These are phyloP conservation scores for Orthonyx spaldingii DNA, from an alignment of 2,113 vertebrate species.

Conservation along the genomic window DNA sequence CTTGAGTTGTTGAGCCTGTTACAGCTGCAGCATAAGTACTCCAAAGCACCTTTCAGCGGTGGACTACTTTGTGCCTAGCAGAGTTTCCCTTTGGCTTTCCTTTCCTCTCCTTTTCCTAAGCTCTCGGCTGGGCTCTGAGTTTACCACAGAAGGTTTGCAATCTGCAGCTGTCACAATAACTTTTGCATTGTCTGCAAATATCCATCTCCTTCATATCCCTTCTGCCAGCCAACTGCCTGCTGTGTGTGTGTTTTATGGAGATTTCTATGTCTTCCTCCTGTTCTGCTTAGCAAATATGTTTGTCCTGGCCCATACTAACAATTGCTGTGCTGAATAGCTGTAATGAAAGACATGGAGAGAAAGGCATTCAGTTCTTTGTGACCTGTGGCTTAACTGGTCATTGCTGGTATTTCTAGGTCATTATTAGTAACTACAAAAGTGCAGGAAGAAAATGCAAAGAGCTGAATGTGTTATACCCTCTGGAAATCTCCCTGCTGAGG, in stretches of 20 bases:
- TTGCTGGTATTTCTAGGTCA: background rate
- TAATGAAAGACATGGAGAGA: background rate
- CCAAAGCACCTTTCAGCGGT: background rate
- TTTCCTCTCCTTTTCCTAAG: background rate
- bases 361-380: background rate
- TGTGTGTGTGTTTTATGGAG: background rate
- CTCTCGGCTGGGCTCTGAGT: background rate
- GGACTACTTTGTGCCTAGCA: background rate
- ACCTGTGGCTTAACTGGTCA: background rate
- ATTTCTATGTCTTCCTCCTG: background rate
- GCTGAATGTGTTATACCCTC: background rate
- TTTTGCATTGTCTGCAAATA: constrained; percentile 43
- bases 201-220: background rate
- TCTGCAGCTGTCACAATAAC: constrained; percentile 37
- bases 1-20: background rate
- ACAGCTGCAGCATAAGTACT: background rate
- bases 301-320: background rate
- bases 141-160: constrained; percentile 15
- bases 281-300: background rate
- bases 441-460: background rate
- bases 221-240: background rate
- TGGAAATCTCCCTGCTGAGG: background rate
- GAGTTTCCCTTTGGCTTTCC: background rate
- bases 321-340: background rate
- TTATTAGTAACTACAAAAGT: background rate